Evolutionary conservation across 2,797 vertebrate species (phyloP), one percentile per base, ranked within the genome.

Genomic region (Microhierax caerulescens): DNA sequence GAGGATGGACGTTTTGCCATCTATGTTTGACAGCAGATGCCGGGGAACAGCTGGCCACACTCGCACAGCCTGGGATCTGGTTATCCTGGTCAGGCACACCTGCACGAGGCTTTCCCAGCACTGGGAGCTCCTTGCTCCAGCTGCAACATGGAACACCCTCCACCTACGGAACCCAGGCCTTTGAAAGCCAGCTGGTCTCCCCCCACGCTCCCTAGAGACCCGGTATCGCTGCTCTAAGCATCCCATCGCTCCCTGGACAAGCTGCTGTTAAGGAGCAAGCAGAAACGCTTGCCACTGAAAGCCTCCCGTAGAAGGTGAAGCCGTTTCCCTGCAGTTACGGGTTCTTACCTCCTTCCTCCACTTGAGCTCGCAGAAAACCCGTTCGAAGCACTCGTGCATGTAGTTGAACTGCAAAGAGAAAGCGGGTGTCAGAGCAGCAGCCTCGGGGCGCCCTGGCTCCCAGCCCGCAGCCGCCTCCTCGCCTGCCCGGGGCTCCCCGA

Each of bases 321-420:
- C 56, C 7, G 1, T 13, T 30, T 22, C 77, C 54, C 43, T 18
- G 84, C 36, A 2, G 43, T 9, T 1, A 2, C 0, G 1, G 89
- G 69, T 18, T 23, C 95, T 98, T 97, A 99, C 99, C 99, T 99
- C 99, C 98, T 99, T 99, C 97, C 99, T 98, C 99, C 99, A 99
- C 98, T 99, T 99, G 81, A 99, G 99, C 97, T 99, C 99, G 89
- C 99, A 99, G 99, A 99, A 99, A 64, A 99, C 99, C 83, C 99
- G 98, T 97, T 99, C 99, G 9, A 99, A 99, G 97, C 99, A 99
- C 94, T 99, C 99, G 41, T 99, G 99, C 99, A 99, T 99, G 98
- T 99, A 99, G 98, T 99, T 99, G 96, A 99, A 99, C 99, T 99
- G 98, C 56, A 20, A 51, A 47, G 43, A 59, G 75, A 60, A 23